Conservation (phyloP, 2,888 invertebrate species). For the Resseliella maxima region DNA sequence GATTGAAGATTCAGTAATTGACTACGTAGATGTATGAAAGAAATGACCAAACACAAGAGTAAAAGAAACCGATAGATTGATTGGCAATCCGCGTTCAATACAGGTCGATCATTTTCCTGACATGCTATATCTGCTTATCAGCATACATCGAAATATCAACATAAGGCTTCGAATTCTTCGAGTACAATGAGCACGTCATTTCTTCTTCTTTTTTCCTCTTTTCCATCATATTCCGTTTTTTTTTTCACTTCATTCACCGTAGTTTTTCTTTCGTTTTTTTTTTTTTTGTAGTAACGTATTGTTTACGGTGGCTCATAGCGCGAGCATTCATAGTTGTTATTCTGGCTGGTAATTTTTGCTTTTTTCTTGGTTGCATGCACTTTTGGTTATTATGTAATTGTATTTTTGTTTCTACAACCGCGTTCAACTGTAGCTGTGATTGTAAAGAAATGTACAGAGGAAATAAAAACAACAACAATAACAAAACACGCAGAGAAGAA, state of each 20-base stretch:
- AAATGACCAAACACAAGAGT: too few species aligned
- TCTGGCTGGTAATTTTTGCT: conserved; percentile 42
- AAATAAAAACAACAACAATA: not conserved
- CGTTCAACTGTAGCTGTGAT: conserved; percentile 37
- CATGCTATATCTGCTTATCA: not conserved
- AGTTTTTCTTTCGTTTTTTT: not conserved
- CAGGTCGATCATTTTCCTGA: too few species aligned
- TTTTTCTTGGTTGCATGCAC: conserved; percentile 51
- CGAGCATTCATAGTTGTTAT: conserved; percentile 24
- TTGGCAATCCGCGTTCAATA: too few species aligned
- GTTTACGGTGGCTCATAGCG: not conserved
- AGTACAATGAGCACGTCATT: conserved; percentile 12
- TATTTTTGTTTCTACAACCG: not conserved
- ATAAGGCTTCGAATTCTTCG: conserved; percentile 17
- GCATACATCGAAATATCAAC: conserved; percentile 1
- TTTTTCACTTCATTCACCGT: not conserved
- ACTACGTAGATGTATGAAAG: too few species aligned
- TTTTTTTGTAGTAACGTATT: not conserved
- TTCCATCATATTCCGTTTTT: not conserved
- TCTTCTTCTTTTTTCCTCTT: conserved; percentile 9
- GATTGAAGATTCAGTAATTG: too few species aligned
- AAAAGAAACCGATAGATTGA: too few species aligned
- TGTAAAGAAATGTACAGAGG: conserved; percentile 2
- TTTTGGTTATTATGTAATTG: conserved; percentile 34
- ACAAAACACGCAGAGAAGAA: not conserved